Evolutionary conservation across 1,140 invertebrate species (phyloP).

Genomic region (Aethina tumida): DNA sequence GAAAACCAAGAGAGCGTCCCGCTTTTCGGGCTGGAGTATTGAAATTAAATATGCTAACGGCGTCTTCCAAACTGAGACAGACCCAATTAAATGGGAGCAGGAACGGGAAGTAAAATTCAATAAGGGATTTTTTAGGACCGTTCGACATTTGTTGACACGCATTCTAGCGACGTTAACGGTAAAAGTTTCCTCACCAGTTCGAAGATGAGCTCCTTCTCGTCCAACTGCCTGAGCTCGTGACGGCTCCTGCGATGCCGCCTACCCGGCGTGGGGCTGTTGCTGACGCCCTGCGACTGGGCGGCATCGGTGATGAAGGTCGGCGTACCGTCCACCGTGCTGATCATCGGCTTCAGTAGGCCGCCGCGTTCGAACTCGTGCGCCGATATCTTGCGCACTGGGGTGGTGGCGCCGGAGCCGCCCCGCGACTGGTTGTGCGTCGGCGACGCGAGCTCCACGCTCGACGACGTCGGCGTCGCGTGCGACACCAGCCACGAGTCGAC

Average conservation of each 20-base stretch:
- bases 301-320: conserved; percentile 57
- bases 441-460: conserved; percentile 46
- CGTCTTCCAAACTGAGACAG: no score
- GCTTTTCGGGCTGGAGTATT: no score
- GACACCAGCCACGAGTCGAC: conserved; percentile 87
- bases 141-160: no score
- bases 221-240: conserved; percentile 75
- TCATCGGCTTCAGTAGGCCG: conserved; percentile 81
- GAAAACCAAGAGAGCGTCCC: no score
- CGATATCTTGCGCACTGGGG: conserved; percentile 90
- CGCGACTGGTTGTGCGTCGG: conserved; percentile 51
- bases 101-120: no score
- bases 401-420: conserved; percentile 68
- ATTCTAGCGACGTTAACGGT: background rate
- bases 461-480: conserved; percentile 62
- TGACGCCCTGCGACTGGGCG: conserved; percentile 31
- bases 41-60: no score
- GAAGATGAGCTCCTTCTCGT: conserved; percentile 92
- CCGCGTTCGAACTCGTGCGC: conserved; percentile 92
- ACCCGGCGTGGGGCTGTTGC: conserved; percentile 36
- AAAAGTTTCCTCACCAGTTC: conserved; percentile 60
- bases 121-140: no score
- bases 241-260: conserved; percentile 62
- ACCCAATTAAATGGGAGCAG: no score
- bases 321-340: conserved; percentile 79